Base-by-base conservation (phyloP, 2,797 vertebrate genomes). In the Leptatherina wallacei region DNA sequence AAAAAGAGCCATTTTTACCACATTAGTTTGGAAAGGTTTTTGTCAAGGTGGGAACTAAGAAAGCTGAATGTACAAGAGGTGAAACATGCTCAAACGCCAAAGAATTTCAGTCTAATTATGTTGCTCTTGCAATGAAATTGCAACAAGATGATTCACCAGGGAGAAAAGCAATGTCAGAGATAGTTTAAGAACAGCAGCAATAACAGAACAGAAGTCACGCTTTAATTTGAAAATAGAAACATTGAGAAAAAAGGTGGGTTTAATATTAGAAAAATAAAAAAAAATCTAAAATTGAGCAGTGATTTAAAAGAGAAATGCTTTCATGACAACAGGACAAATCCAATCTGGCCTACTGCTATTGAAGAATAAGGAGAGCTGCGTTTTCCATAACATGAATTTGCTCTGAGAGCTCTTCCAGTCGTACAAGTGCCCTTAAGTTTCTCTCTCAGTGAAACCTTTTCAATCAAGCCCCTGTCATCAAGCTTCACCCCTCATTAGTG, bases 401-500 rank as follows among this genome's bases (percentile, higher is more conserved):
- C 60, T 56, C 61, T 35, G 24, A 70, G 56, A 63, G 65, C 71
- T 67, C 44, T 80, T 22, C 29, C 54, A 55, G 68, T 77, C 27
- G 16, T 55, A 60, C 24, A 54, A 78, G 58, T 61, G 73, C 47
- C 65, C 65, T 80, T 76, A 63, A 61, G 75, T 84, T 72, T 81
- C 40, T n/a, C 71, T 77, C 60, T 16, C 0, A 35, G 61, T 27
- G 40, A 79, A 66, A 75, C 56, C 65, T 78, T 85, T 83, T 85
- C 82, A 82, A 86, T 88, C 75, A 85, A 67, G 57, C 68, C 35
- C 61, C 66, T 16, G 5, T 77, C 85, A 65, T 83, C 74, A 64
- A 69, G 71, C 81, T 59, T 86, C 80, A 57, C 1, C 64, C 70
- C 85, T 89, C 84, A 86, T 90, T 89, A 89, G 68, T 33, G 67